Base-by-base conservation (phyloP, 2,888 invertebrate genomes). In the Congeria kusceri region DNA sequence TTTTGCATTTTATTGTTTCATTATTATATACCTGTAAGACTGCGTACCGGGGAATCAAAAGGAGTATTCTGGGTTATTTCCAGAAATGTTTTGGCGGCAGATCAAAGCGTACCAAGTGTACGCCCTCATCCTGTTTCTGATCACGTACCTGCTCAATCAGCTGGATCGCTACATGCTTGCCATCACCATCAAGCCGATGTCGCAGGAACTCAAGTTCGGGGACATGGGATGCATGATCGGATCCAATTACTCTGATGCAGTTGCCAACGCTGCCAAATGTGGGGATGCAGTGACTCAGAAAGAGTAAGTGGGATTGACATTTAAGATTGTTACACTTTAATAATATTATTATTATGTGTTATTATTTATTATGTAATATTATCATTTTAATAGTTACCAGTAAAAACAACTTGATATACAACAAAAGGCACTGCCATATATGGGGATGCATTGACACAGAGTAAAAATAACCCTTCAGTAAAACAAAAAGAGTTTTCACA, bases 61-160 rank as follows among this genome's bases (percentile, higher is more conserved):
- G n/a, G n/a, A n/a, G n/a, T n/a, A n/a, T n/a, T n/a, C n/a, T n/a
- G n/a, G n/a, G n/a, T n/a, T n/a, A 1, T 3, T 76, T 76, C 13
- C 79, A 83, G 83, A 66, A 56, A 80, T 80, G 80, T 83, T 83
- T 70, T 29, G 72, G 47, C 49, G 23, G 25, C 62, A 83, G 61
- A 66, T 83, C 20, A 29, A 66, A 15, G 65, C 77, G 20, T 92
- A 92, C 84, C 90, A 88, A 56, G 59, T 89, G 3, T 92, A 91
- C 74, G 91, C 91, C 20, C 83, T 93, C 62, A 29, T 92, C 13
- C 39, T 92, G 32, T 85, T 92, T 64, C 84, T 92, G 32, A 32
- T 92, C 39, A 88, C 92, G 0, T 93, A 92, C 77, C 86, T 92
- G 20, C 83, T 92, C 32, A 92, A 93, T 77, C 93, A 92, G 83